Evolutionary conservation across 2,797 vertebrate genomes (phyloP), one percentile per base, ranked within the genome.

Genomic region (Rhinophrynus dorsalis): DNA sequence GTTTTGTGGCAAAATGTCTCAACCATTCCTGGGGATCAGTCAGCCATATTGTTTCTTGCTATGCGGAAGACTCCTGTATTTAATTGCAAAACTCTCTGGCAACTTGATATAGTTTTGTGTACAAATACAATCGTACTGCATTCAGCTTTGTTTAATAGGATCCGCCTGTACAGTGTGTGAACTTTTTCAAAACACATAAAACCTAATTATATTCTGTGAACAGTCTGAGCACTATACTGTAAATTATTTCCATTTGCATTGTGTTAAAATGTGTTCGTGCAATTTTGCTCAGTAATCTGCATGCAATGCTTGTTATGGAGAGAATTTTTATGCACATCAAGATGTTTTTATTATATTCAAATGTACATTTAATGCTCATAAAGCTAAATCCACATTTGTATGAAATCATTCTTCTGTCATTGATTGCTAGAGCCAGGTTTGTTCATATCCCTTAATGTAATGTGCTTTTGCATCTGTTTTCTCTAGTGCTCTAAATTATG

Each of bases 381-480:
- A 32, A 52, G 27, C 27, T 52, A 18, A 52, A 17, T 13, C 27
- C 6, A 32, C 18, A 52, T 52, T 52, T 52, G 50, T 32, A 30
- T 30, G 30, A 52, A 52, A 52, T 52, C 50, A 30, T 52, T 30
- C 27, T 52, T 26, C 23, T 52, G 50, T 32, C 50, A 18, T 30
- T 52, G 23, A 27, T 32, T 52, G 50, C 26, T 15, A 52, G 27
- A 52, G n/a, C 15, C 8, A 52, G 10, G 50, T 30, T 52, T 52
- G 50, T 52, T 52, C 50, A 52, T 52, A 30, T 52, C 10, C 50
- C 50, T 52, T 52, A 52, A 30, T 52, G 50, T 52, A 52, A 52
- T 52, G 50, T 29, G 50, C 3, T 52, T 52, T 15, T 8, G 15
- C 50, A 52, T 52, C 50, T 52, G 50, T 52, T 32, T 52, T 51